Evolutionary conservation across 2,113 vertebrate species (phyloP), one percentile per base, ranked within the genome.

Genomic region (Trichechus manatus): DNA sequence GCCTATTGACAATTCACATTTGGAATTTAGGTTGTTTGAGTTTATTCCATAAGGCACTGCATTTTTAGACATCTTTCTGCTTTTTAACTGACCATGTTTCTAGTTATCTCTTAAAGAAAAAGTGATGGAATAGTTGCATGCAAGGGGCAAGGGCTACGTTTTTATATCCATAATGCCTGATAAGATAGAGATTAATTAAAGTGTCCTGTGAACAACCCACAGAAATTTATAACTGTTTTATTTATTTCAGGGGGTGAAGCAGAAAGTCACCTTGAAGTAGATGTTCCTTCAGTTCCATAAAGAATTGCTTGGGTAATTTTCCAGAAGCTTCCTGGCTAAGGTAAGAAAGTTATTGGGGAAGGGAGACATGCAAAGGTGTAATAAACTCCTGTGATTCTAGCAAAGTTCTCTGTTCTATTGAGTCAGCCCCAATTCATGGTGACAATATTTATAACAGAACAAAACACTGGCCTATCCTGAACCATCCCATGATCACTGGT

Each of bases 31-130:
- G 70, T 25, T 31, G 27, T 36, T 31, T 72, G 25, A 77, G 63
- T 53, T 93, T 87, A 82, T 95, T 61, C 53, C 27, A 61, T 20
- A 25, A 36, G 10, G 7, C 14, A 1, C 5, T 47, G 5, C 17
- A 81, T 44, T 88, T 70, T 77, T 88, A 50, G 82, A 19, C 4
- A 82, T 22, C 42, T 88, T 94, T 89, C 63, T 84, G 36, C 50
- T 82, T 89, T 64, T 50, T 81, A 77, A 70, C 29, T 93, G 75
- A n/a, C 25, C 31, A 47, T 23, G 25, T 2, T 79, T 93, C 75
- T 95, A 92, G 27, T 44, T n/a, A 82, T 47, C 80, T 88, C 70
- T 80, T 91, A 85, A 68, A 8, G 75, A 68, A 61, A 87, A 92
- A 22, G 20, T 47, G 6, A n/a, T 17, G 29, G 39, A 10, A 79